Evolutionary conservation across 2,888 invertebrate species (phyloP), one percentile per base, ranked within the genome.

Genomic region (Philereme vetulata): DNA sequence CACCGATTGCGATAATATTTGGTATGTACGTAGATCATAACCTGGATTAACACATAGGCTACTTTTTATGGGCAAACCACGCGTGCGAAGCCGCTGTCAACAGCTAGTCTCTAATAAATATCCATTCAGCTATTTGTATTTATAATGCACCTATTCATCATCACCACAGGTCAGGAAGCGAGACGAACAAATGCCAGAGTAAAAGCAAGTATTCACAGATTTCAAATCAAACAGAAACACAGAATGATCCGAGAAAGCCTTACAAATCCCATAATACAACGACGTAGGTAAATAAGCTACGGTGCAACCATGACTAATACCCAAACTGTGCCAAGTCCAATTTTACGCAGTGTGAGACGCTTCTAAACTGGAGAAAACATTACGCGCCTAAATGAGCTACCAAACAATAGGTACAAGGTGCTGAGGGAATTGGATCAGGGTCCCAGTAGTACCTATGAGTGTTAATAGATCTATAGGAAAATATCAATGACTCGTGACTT

Each of bases 311-410:
- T 78, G 74, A 77, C 71, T 72, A 72, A 76, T 54, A 56, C 44
- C 5, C 40, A 54, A 74, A 68, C 60, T 71, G 77, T 78, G 80
- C 80, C 80, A 79, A 79, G 77, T 71, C 72, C 76, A 75, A 71
- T 71, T 70, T 71, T 75, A 74, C 77, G 70, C 68, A 64, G 69
- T 54, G 51, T 54, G 58, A 61, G 60, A 63, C 56, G 51, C 56
- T 50, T 53, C 43, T 34, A 57, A 52, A 56, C 60, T 52, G 50
- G 59, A 42, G 45, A 63, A 60, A 55, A 60, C 38, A 54, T 46
- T 32, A 54, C 49, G 46, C 53, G 54, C 51, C 44, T 58, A 43
- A 64, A 52, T 54, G 57, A 55, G 51, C 62, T 42, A 60, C 65
- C 61, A 44, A 21, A 21, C 21, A 21, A 21, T 45, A 65, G 60